Evolutionary conservation across 2,888 invertebrate species (phyloP).

Genomic region (Lasioglossum pauxillum): DNA sequence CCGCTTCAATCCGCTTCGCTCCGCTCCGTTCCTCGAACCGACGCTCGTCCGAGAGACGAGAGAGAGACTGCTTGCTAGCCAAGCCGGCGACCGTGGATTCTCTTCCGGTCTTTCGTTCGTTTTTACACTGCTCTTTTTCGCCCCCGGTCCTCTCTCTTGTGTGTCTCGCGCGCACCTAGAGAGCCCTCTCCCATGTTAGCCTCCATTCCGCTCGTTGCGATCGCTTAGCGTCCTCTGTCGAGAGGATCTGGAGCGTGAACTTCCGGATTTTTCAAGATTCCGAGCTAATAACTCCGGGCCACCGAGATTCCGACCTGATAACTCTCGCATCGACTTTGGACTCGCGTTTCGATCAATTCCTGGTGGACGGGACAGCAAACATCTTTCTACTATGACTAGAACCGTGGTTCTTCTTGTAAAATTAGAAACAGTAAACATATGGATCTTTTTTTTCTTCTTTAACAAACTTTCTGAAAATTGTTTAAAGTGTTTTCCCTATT

Average conservation of each 20-base stretch:
- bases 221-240: conserved; percentile 5
- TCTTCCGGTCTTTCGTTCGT: conserved; percentile 62
- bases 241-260: conserved; percentile 10
- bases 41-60: conserved; percentile 64
- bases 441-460: not conserved
- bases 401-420: not conserved
- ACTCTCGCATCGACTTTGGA: not conserved
- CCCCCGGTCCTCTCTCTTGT: not conserved
- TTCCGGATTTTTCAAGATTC: not conserved
- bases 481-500: too few species aligned
- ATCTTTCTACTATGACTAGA: not conserved
- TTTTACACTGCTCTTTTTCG: conserved; percentile 26
- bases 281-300: not conserved
- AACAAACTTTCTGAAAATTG: too few species aligned
- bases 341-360: not conserved
- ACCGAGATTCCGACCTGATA: not conserved
- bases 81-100: conserved; percentile 70
- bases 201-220: conserved; percentile 18
- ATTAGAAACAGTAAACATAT: not conserved
- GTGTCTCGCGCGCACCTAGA: conserved; percentile 26
- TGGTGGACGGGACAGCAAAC: not conserved
- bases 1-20: conserved; percentile 59
- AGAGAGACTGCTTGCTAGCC: conserved; percentile 5
- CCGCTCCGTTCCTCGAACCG: conserved; percentile 67
- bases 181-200: conserved; percentile 43